Base-by-base conservation (phyloP, 2,797 vertebrate species). In the Steatocranus sp. region DNA sequence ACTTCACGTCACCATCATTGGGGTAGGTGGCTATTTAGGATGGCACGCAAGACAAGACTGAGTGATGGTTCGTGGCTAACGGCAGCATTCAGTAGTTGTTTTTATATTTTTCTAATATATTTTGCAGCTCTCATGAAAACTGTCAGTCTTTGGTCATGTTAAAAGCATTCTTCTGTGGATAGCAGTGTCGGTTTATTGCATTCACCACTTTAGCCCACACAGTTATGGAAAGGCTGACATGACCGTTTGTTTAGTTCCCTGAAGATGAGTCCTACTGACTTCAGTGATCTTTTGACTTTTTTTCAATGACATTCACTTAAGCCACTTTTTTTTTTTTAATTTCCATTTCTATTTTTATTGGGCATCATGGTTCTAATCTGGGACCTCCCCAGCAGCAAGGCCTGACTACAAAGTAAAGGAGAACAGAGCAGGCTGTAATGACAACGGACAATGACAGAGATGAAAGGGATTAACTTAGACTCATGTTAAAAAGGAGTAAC, bases 31-130 rank as follows among this genome's bases (percentile, higher is more conserved):
- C 78, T 84, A 54, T 85, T 15, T 9, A 17, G 76, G 50, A 76
- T 7, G 32, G 74, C 41, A 73, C 41, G 87, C 76, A 73, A 66
- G 36, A 53, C 27, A 23, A 87, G 10, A 51, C 38, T 51, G 78
- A 54, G 43, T 14, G 50, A 82, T n/a, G 83, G 61, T 51, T 86
- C 8, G 11, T 78, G 8, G 41, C n/a, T 81, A 80, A 90, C 49
- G 20, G 66, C 36, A 83, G 75, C 51, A 48, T 17, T 48, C 15
- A 70, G 36, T 20, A 51, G 46, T 41, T 54, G 56, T 36, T 70
- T 18, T 46, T 51, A 18, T 61, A n/a, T 54, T 11, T 11, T 78
- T 41, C 17, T 20, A 20, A 34, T 41, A 10, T 50, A 6, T 79
- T 43, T 34, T 75, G 9, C 48, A 75, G 20, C 12, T 54, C 17